phyloP scores from a whole-genome alignment of 2,888 invertebrate species.

The Drosophila borealis region DNA sequence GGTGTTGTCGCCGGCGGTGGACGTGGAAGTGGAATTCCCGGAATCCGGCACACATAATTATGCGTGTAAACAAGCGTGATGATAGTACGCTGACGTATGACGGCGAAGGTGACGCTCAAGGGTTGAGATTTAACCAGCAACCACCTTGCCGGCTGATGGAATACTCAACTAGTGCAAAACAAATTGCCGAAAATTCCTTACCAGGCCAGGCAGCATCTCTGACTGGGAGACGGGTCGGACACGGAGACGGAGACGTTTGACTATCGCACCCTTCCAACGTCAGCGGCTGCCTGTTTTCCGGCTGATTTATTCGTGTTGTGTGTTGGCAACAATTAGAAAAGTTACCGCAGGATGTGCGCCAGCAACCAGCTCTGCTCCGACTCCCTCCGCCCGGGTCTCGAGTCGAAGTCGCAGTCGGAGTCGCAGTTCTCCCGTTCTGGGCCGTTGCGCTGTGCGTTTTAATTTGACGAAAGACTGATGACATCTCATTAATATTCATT shows the following conservation, averaged over 20 bases:
- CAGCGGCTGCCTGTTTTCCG: conserved; percentile 59
- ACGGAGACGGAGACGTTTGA: conserved; percentile 13
- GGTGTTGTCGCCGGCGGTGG: conserved; percentile 20
- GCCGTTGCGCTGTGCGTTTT: conserved; percentile 73
- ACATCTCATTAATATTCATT: conserved; percentile 85
- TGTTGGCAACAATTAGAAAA: conserved; percentile 83
- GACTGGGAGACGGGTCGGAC: not conserved
- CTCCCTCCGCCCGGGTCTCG: conserved; percentile 6
- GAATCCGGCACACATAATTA: conserved; percentile 74
- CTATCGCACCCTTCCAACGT: conserved; percentile 38
- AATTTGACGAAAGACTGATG: conserved; percentile 85
- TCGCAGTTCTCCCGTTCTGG: conserved; percentile 42
- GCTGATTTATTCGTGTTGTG: conserved; percentile 83
- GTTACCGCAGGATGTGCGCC: conserved; percentile 77
- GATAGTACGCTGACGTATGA: conserved; percentile 79
- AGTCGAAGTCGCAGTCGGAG: conserved; percentile 3
- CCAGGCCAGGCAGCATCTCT: conserved; percentile 5
- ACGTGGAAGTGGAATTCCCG: conserved; percentile 44
- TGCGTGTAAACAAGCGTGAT: conserved; percentile 80
- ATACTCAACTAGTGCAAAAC: conserved; percentile 64
- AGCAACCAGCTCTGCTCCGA: conserved; percentile 30
- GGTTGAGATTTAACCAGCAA: conserved; percentile 45
- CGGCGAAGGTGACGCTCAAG: conserved; percentile 45
- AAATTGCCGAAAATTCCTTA: conserved; percentile 69
- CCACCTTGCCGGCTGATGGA: conserved; percentile 49